A percentile compares a stretch with the other conserved stretches of the same genome.
These are phyloP conservation scores for Prunella himalayana DNA, from an alignment of 2,113 vertebrate genomes.

Conservation along the genomic window DNA sequence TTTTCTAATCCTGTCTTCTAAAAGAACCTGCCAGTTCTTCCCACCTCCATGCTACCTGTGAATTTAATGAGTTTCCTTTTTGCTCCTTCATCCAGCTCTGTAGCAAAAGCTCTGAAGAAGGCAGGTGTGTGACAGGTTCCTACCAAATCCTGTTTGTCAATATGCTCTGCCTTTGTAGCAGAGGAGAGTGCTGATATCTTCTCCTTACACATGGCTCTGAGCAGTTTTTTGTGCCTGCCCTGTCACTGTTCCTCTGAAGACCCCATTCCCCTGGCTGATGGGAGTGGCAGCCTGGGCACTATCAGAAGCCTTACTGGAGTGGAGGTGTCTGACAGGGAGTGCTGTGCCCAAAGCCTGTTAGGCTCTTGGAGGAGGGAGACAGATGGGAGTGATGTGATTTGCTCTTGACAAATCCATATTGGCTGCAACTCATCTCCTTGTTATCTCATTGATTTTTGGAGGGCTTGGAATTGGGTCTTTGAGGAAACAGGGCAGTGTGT, in stretches of 20 bases:
- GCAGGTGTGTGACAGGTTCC: not conserved
- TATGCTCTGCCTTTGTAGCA: not conserved
- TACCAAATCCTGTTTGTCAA: not conserved
- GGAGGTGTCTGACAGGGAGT: not conserved
- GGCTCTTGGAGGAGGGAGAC: not conserved
- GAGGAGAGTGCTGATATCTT: not conserved
- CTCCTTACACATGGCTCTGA: not conserved
- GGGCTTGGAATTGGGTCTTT: not conserved
- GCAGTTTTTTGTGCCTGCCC: not conserved
- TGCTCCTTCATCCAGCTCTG: not conserved
- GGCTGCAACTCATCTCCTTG: slow-evolving; percentile 58
- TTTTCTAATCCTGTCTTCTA: not conserved
- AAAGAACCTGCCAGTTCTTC: not conserved
- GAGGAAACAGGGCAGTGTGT: not conserved
- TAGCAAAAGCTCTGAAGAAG: not conserved
- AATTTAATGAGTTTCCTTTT: not conserved
- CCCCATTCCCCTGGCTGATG: not conserved
- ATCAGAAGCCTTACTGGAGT: not conserved
- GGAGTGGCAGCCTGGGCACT: not conserved
- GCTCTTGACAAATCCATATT: slow-evolving; percentile 45
- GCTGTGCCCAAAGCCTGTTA: not conserved
- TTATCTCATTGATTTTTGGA: slow-evolving; percentile 47
- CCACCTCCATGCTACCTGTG: not conserved
- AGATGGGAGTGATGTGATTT: slow-evolving; percentile 35
- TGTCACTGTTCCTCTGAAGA: not conserved